Percentiles rank a stretch among this genome's conserved stretches.
Evolutionary conservation across 2,888 invertebrate species (phyloP).

Genomic region (Anagyrus pseudococci): DNA sequence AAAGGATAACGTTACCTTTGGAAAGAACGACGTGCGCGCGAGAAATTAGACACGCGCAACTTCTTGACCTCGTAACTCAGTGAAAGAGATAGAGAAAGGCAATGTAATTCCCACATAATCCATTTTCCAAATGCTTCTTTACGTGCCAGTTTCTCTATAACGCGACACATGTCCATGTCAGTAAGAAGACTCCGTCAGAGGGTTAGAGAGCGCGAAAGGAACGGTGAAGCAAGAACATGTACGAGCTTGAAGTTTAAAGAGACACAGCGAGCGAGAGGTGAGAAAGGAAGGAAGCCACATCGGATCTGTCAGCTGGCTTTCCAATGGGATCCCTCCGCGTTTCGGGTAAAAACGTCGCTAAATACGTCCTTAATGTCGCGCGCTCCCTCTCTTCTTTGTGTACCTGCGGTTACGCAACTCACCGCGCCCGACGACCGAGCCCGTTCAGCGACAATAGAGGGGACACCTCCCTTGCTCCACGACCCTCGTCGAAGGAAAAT

Average conservation of each 20-base stretch:
- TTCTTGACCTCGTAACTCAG: conserved; percentile 29
- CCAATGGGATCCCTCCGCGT: conserved; percentile 1
- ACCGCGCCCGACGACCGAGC: conserved; percentile 14
- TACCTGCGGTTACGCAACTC: conserved; percentile 46
- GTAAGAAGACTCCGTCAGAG: background rate
- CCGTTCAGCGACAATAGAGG: too few relatives aligned
- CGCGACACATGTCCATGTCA: background rate
- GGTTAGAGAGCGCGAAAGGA: background rate
- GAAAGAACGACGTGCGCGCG: background rate
- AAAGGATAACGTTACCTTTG: too few relatives aligned
- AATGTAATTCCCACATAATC: conserved; percentile 23
- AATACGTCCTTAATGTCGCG: conserved; percentile 52
- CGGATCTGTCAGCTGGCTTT: conserved; percentile 25
- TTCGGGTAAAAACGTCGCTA: conserved; percentile 47
- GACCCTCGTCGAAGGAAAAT: conserved; percentile 20
- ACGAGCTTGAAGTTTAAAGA: background rate
- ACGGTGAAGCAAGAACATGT: background rate
- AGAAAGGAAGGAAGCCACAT: background rate
- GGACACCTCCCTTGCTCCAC: conserved; percentile 3
- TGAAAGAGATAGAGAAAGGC: too few relatives aligned
- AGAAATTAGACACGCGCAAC: too few relatives aligned
- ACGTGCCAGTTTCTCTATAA: background rate
- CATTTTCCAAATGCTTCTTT: conserved; percentile 11
- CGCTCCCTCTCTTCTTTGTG: conserved; percentile 17
- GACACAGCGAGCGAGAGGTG: background rate